phyloP scores from a whole-genome alignment of 2,888 invertebrate species.

The Plusia festucae region DNA sequence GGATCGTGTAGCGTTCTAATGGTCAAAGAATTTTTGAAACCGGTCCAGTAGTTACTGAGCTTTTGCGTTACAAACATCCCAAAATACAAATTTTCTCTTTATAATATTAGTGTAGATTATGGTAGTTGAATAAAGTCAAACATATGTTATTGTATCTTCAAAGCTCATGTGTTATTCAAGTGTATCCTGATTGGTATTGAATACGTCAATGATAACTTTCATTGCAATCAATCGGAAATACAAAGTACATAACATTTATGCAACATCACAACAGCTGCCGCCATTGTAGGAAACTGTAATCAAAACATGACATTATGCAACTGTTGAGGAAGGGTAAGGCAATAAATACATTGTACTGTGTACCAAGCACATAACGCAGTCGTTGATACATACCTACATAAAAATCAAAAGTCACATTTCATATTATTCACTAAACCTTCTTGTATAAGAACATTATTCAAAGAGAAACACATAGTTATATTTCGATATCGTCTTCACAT shows the following conservation, averaged over 20 bases:
- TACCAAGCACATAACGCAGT: neutral
- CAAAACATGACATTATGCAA: neutral
- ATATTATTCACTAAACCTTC: neutral
- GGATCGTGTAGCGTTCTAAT: too few species aligned
- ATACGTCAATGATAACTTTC: slow-evolving; percentile 1
- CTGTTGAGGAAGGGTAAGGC: neutral
- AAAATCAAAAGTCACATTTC: neutral
- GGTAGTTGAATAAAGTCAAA: too few species aligned
- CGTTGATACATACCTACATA: neutral
- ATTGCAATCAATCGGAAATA: neutral
- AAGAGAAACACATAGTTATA: too few species aligned
- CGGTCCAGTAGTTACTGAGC: too few species aligned
- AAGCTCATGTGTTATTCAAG: neutral
- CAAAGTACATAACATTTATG: slow-evolving; percentile 4
- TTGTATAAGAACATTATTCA: too few species aligned
- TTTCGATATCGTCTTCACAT: too few species aligned
- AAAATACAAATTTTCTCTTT: too few species aligned
- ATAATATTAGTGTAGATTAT: too few species aligned
- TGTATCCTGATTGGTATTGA: neutral
- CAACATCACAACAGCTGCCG: neutral
- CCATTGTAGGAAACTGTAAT: slow-evolving; percentile 2
- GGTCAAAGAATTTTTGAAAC: too few species aligned
- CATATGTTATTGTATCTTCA: neutral
- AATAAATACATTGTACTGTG: neutral
- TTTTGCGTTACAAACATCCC: too few species aligned